Base-by-base conservation (phyloP, 2,888 invertebrate species). In the Drepana falcataria region DNA sequence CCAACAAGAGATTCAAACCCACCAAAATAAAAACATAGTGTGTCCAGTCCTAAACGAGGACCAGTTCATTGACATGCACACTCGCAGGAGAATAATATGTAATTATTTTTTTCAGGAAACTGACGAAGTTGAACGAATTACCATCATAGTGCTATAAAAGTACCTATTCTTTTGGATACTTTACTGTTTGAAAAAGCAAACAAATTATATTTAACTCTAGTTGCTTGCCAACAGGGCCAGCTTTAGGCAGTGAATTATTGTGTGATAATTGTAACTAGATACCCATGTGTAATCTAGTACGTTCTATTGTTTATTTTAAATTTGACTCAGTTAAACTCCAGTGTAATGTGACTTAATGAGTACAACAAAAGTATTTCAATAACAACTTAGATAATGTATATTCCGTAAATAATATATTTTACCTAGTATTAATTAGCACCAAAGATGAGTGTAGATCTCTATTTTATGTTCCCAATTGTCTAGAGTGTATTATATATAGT, bases 51-150 rank as follows among this genome's bases (percentile, higher is more conserved):
- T n/a, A n/a, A n/a, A n/a, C n/a, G n/a, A n/a, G n/a, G n/a, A n/a
- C n/a, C n/a, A n/a, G n/a, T n/a, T n/a, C n/a, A n/a, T n/a, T n/a
- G n/a, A n/a, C n/a, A n/a, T n/a, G n/a, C n/a, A n/a, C n/a, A n/a
- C n/a, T n/a, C n/a, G n/a, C n/a, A n/a, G n/a, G n/a, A n/a, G n/a
- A n/a, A n/a, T n/a, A n/a, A n/a, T 33, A 33, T 33, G 3, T 56
- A 35, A 54, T 53, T 54, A 55, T 65, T 68, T 66, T 48, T 82
- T 83, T 55, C 82, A 85, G 85, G 61, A 77, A 77, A 62, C 61
- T 86, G 55, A 61, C 59, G 56, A 81, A 71, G 57, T 59, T 85
- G 44, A 76, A 72, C 21, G 79, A 83, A 52, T 54, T 67, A 44
- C 70, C 77, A 2, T 76, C 77, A 62, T 79, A 74, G 63, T 69